Percentiles rank a stretch among this genome's conserved stretches.
These are phyloP conservation scores for Paraescarpia echinospica DNA, from an alignment of 1,140 invertebrate species.

Conservation along the genomic window DNA sequence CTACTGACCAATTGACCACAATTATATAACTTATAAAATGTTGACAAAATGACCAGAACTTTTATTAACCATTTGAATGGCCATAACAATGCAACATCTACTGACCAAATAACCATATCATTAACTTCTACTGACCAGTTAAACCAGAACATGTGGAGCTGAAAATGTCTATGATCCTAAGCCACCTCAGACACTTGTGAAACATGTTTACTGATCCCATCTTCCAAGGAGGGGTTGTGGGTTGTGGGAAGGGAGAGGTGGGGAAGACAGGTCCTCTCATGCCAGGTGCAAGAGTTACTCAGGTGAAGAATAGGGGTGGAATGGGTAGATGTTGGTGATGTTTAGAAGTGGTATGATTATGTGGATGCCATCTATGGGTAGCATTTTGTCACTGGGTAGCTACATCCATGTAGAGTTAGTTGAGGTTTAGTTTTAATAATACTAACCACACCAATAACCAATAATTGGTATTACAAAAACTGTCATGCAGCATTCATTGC, in stretches of 20 bases:
- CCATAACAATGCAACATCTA: neutral
- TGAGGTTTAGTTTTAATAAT: neutral
- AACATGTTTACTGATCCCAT: neutral
- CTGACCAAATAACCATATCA: neutral
- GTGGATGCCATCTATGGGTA: too few species aligned
- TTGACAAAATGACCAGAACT: too few species aligned
- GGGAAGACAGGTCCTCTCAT: neutral
- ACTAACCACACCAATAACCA: neutral
- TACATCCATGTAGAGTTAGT: neutral
- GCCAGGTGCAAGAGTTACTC: neutral
- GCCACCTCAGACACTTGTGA: neutral
- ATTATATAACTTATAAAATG: too few species aligned
- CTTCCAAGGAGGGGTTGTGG: neutral
- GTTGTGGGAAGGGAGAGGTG: neutral
- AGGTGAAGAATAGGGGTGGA: neutral
- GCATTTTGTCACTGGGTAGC: neutral
- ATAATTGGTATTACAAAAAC: neutral
- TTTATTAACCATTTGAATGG: too few species aligned
- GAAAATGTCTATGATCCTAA: neutral
- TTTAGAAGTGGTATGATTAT: too few species aligned
- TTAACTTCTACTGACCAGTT: neutral
- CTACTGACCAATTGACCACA: neutral
- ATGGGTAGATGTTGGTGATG: neutral
- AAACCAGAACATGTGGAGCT: neutral
- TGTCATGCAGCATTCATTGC: neutral